Conservation (phyloP, 2,888 invertebrate genomes). For the Euproctis similis region DNA sequence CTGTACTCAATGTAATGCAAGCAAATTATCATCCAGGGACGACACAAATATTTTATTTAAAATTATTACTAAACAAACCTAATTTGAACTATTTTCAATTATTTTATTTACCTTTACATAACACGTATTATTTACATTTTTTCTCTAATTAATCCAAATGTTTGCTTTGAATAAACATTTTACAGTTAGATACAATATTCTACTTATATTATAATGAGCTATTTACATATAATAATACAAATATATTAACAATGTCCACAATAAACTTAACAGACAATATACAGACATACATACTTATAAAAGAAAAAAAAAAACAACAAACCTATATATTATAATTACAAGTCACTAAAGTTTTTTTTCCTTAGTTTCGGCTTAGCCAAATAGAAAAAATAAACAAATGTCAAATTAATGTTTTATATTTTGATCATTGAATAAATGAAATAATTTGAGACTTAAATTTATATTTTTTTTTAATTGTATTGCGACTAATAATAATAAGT, state of each 20-base stretch:
- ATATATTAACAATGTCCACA: slow-evolving; percentile 62
- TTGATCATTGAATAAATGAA: slow-evolving; percentile 26
- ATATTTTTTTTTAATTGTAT: too few relatives aligned
- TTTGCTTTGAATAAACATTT: slow-evolving; percentile 36
- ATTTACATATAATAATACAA: slow-evolving; percentile 73
- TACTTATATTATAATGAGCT: slow-evolving; percentile 45
- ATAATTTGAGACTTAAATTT: slow-evolving; percentile 10
- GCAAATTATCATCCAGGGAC: slow-evolving; percentile 24
- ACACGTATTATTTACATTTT: slow-evolving; percentile 42
- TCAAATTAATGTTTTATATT: too few relatives aligned
- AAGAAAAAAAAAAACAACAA: slow-evolving; percentile 10
- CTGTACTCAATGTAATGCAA: slow-evolving; percentile 47
- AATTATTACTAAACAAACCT: slow-evolving; percentile 45
- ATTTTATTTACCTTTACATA: slow-evolving; percentile 27
- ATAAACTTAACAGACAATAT: slow-evolving; percentile 68
- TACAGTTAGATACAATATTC: slow-evolving; percentile 45
- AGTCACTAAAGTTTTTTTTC: slow-evolving; percentile 14
- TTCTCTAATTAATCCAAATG: slow-evolving; percentile 39
- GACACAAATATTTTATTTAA: slow-evolving; percentile 31
- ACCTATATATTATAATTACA: slow-evolving; percentile 11
- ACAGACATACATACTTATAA: slow-evolving; percentile 48
- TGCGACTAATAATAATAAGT: too few relatives aligned
- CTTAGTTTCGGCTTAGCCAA: slow-evolving; percentile 20
- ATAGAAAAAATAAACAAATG: slow-evolving; percentile 12
- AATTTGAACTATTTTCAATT: slow-evolving; percentile 56